phyloP scores from a whole-genome alignment of 2,113 vertebrate genomes.

The Sapayoa aenigma region DNA sequence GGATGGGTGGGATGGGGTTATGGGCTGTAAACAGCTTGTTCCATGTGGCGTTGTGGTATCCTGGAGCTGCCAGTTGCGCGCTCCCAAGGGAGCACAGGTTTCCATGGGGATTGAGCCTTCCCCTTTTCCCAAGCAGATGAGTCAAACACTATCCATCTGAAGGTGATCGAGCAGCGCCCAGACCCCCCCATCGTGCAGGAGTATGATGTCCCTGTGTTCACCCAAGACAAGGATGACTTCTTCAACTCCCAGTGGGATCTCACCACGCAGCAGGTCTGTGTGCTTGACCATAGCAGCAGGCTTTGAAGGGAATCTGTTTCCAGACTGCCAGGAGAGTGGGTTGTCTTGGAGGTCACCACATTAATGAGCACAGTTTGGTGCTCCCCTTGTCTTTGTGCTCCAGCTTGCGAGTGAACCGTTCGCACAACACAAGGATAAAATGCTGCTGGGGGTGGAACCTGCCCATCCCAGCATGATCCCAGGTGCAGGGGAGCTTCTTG shows the following conservation, averaged over 20 bases:
- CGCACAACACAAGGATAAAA: fast-evolving
- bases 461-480: fast-evolving
- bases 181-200: slow-evolving; percentile 92
- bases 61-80: fast-evolving
- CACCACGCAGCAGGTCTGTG: slow-evolving; percentile 90
- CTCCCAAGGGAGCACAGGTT: background rate
- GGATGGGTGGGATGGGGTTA: background rate
- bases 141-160: slow-evolving; percentile 95
- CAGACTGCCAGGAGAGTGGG: background rate
- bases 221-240: slow-evolving; percentile 91
- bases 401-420: background rate
- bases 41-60: fast-evolving
- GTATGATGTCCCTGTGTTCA: slow-evolving; percentile 94
- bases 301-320: background rate
- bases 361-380: background rate
- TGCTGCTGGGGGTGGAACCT: background rate
- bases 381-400: background rate
- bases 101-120: background rate
- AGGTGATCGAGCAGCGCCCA: slow-evolving; percentile 88
- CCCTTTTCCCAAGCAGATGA: slow-evolving; percentile 75
- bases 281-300: fast-evolving
- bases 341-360: fast-evolving
- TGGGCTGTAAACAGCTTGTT: background rate
- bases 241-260: slow-evolving; percentile 96
- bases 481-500: background rate